phyloP scores from a whole-genome alignment of 2,113 vertebrate genomes.

The Sorex araneus region DNA sequence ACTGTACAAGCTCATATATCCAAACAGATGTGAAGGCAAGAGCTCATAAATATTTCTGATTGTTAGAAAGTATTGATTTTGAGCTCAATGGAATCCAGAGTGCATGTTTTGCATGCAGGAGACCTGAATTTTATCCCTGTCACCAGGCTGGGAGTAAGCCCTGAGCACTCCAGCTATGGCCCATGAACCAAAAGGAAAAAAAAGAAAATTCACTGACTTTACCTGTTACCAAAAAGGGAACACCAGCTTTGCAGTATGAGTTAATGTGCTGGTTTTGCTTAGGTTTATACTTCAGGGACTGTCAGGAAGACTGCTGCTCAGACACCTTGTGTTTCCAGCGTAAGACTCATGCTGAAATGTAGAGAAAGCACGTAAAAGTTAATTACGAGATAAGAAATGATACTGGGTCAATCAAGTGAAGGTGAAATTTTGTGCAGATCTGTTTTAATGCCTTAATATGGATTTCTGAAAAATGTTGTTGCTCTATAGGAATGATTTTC shows the following conservation, averaged over 20 bases:
- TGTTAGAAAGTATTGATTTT: not conserved
- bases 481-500: slow-evolving; percentile 93
- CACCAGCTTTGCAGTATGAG: not conserved
- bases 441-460: slow-evolving; percentile 49
- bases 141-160: too few relatives aligned
- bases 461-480: slow-evolving; percentile 13
- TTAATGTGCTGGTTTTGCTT: not conserved
- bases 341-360: not conserved
- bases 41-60: not conserved
- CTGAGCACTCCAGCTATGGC: too few relatives aligned
- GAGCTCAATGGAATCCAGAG: too few relatives aligned
- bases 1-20: not conserved
- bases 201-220: not conserved
- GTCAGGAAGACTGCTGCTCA: not conserved
- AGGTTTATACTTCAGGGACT: not conserved
- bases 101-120: too few relatives aligned
- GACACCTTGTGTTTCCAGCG: not conserved
- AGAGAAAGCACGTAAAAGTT: not conserved
- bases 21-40: not conserved
- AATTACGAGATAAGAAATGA: not conserved
- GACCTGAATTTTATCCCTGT: too few relatives aligned
- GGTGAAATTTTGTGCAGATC: not conserved
- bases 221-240: not conserved
- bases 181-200: too few relatives aligned
- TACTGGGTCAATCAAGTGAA: not conserved